Evolutionary conservation across 2,888 invertebrate genomes (phyloP), one percentile per base, ranked within the genome.

Genomic region (Pheosia gnoma): DNA sequence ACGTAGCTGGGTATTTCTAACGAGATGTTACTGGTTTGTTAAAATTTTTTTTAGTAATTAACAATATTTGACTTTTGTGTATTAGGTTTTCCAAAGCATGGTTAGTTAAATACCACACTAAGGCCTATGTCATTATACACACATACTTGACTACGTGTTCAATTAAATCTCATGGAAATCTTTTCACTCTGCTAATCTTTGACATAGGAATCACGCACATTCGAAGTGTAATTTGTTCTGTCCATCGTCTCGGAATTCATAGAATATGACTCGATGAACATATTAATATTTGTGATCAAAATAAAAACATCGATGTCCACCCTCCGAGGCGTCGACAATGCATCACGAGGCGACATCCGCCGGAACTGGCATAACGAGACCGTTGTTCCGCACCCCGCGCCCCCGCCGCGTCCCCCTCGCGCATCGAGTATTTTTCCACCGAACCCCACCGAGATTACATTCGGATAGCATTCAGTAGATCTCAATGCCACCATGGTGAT

Each of bases 331-430:
- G 83, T 80, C 84, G 86, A 90, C 92, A 90, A 90, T 90, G 89
- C 90, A 85, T 90, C 88, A 86, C 85, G 90, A 86, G 87, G 83
- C 89, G 86, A 91, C 93, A 82, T 93, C 93, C 93, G 90, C 68
- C 91, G 93, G 93, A 93, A 85, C 88, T 87, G 79, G 84, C 87
- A 86, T 93, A 93, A 93, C 93, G 93, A 93, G 92, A 77, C 89
- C 86, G 92, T 91, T 91, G 90, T 91, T 87, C 87, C 86, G 81
- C 82, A 80, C 81, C 81, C 79, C 72, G 70, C 74, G 62, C 71
- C 63, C 68, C 67, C 70, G 66, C 71, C 57, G 66, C 69, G 62
- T 60, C 47, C 53, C 55, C 55, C 55, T 39, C 11, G 13, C 39
- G 4, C 38, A 39, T 64, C 59, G 47, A 62, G 63, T 68, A 66